phyloP scores from a whole-genome alignment of 2,888 invertebrate genomes.

The Tetropium fuscum region DNA sequence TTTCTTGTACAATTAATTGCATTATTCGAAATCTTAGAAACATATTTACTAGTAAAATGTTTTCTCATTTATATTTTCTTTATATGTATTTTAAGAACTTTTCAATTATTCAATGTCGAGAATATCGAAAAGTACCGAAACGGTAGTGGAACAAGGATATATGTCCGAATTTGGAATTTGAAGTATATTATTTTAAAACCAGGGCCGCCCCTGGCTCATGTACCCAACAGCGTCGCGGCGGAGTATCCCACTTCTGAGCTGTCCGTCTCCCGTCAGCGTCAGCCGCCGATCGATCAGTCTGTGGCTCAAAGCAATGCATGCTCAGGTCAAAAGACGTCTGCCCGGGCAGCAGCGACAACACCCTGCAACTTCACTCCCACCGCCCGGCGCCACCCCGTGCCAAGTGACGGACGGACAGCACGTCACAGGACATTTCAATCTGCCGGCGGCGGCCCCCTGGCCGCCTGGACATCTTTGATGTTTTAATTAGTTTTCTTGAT shows the following conservation, averaged over 20 bases:
- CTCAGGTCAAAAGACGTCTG: conserved; percentile 61
- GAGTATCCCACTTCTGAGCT: conserved; percentile 54
- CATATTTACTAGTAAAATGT: too few relatives aligned
- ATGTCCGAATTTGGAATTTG: too few relatives aligned
- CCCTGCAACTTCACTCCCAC: conserved; percentile 27
- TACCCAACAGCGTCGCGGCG: conserved; percentile 27
- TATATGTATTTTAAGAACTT: too few relatives aligned
- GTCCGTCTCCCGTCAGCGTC: conserved; percentile 63
- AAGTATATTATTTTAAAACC: too few relatives aligned
- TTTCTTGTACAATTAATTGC: too few relatives aligned
- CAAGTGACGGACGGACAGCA: conserved; percentile 53
- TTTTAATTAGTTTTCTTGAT: conserved; percentile 60
- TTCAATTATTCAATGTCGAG: too few relatives aligned
- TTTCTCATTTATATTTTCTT: too few relatives aligned
- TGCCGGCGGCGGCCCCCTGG: conserved; percentile 41
- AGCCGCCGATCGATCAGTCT: conserved; percentile 61
- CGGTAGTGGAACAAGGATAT: too few relatives aligned
- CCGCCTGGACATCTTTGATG: conserved; percentile 58
- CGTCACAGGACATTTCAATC: conserved; percentile 56
- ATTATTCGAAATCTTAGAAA: too few relatives aligned
- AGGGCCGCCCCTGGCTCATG: conserved; percentile 9
- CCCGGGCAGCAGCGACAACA: conserved; percentile 62
- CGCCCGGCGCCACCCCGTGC: conserved; percentile 25
- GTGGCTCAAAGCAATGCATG: conserved; percentile 67
- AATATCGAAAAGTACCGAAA: too few relatives aligned